These are phyloP conservation scores for Phaethon lepturus DNA, from an alignment of 2,113 vertebrate genomes.

Conservation along the genomic window DNA sequence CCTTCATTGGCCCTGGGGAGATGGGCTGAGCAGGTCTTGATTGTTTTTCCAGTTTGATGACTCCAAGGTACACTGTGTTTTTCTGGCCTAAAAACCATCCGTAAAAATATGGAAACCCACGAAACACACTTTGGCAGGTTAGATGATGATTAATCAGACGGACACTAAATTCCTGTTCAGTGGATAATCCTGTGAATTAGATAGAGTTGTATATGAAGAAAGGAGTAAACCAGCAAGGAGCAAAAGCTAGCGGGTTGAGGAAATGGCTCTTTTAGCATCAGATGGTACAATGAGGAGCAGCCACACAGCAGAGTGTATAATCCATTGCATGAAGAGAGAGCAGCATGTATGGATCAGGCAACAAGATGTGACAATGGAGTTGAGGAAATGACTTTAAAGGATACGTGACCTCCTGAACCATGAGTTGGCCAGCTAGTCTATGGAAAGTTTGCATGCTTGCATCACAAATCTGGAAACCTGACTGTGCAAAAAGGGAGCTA, in stretches of 20 bases:
- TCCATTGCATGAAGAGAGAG: background rate
- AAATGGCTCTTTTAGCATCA: background rate
- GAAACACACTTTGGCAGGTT: constrained; percentile 20
- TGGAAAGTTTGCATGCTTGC: background rate
- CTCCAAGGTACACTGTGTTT: constrained; percentile 32
- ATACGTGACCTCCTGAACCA: background rate
- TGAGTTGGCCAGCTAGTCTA: background rate
- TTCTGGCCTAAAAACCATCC: constrained; percentile 11
- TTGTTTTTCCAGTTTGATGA: constrained; percentile 55
- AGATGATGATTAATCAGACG: constrained; percentile 15
- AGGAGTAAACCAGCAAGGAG: background rate
- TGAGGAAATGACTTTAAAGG: background rate
- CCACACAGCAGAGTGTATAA: background rate
- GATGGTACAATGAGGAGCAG: background rate
- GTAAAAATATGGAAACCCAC: constrained; percentile 17
- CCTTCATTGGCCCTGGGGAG: background rate
- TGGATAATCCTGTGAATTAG: background rate
- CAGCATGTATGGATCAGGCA: background rate
- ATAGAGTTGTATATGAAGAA: background rate
- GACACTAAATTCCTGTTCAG: background rate
- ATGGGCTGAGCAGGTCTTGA: constrained; percentile 13
- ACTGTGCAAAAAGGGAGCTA: background rate
- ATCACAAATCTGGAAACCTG: background rate
- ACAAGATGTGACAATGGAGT: background rate
- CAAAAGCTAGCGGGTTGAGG: background rate